Evolutionary conservation across 2,113 vertebrate genomes (phyloP).

Genomic region (Pterocles burchelli): DNA sequence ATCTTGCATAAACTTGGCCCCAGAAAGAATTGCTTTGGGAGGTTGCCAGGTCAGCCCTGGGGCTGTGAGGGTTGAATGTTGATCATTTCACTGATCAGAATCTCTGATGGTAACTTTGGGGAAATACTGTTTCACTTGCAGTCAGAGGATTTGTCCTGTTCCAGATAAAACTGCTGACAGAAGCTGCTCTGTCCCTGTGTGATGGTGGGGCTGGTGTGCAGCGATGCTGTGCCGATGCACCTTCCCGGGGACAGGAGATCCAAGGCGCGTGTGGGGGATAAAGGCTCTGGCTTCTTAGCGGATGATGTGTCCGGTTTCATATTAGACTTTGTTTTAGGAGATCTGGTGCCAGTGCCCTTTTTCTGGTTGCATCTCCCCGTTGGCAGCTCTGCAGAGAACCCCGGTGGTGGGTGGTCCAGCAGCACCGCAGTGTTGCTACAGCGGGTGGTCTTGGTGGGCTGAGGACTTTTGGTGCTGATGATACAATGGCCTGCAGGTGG

Average conservation of each 20-base stretch:
- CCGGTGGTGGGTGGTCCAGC: neutral
- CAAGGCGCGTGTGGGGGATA: rapidly evolving
- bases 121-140: neutral
- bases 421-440: neutral
- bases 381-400: neutral
- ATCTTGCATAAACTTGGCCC: neutral
- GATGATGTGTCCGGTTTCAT: neutral
- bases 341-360: neutral
- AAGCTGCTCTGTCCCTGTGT: neutral
- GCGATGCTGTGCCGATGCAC: neutral
- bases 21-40: neutral
- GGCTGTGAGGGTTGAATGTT: neutral
- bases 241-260: neutral
- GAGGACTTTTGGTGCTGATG: neutral
- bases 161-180: neutral
- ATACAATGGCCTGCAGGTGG: neutral
- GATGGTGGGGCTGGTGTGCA: neutral
- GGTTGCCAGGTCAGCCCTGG: neutral
- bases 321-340: neutral
- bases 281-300: neutral
- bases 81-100: neutral
- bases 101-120: neutral
- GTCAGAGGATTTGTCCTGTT: neutral
- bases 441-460: neutral
- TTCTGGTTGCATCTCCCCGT: neutral